phyloP scores from a whole-genome alignment of 1,140 invertebrate species.

The Gonioctena quinquepunctata region DNA sequence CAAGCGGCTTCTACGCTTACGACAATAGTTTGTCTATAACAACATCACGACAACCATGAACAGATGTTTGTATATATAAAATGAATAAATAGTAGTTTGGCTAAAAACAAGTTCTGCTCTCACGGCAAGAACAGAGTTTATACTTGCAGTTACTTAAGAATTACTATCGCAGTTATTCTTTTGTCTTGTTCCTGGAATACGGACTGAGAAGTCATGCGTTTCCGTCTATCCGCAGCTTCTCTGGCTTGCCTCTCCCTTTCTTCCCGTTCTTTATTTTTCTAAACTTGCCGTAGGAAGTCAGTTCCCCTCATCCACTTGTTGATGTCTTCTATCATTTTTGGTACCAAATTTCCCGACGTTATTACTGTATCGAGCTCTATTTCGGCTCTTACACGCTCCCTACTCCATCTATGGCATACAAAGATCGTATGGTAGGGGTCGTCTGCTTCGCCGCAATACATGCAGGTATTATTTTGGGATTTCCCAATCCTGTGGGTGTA shows the following conservation, averaged over 20 bases:
- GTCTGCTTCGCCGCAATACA: background rate
- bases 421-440: background rate
- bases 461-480: background rate
- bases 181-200: no score
- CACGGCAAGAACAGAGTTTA: background rate
- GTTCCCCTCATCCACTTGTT: background rate
- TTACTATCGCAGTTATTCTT: no score
- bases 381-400: background rate
- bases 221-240: no score
- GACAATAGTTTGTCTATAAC: background rate
- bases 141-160: background rate
- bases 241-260: background rate
- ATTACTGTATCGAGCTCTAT: background rate
- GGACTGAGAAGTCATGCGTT: no score
- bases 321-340: background rate
- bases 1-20: background rate
- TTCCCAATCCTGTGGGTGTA: constrained; percentile 4
- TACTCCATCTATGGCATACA: background rate
- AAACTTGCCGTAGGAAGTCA: no score
- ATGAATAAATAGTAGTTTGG: background rate
- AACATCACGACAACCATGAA: background rate
- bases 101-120: background rate
- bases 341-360: background rate
- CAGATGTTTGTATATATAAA: background rate
- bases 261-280: no score